Conservation (phyloP, 1,140 invertebrate species). For the Drosophila virilis region DNA sequence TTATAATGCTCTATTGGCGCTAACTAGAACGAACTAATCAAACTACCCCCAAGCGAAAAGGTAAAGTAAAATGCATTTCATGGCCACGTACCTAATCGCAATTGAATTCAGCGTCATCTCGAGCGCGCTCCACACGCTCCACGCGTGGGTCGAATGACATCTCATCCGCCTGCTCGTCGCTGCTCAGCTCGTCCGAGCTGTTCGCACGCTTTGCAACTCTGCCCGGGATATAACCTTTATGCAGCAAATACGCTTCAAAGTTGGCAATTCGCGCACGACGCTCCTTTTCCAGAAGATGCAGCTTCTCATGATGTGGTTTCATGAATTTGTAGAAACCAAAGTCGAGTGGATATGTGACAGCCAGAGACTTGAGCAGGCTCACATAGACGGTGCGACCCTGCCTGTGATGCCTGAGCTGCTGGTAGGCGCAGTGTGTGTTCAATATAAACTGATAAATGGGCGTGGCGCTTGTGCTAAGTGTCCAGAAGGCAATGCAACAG, state of each 20-base stretch:
- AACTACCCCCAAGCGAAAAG: background rate
- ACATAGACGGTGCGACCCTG: slow-evolving; percentile 52
- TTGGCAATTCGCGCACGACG: background rate
- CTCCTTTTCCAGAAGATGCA: slow-evolving; percentile 11
- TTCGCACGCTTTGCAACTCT: background rate
- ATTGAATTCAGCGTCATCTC: background rate
- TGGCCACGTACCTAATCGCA: slow-evolving; percentile 1
- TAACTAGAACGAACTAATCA: too few species aligned
- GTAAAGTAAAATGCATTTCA: background rate
- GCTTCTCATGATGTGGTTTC: slow-evolving; percentile 45
- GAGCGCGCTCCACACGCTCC: slow-evolving; percentile 20
- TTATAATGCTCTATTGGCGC: too few species aligned
- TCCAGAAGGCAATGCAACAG: slow-evolving; percentile 20
- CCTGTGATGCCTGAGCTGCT: slow-evolving; percentile 2
- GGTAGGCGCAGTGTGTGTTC: slow-evolving; percentile 7
- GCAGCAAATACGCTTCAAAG: slow-evolving; percentile 11
- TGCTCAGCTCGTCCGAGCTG: slow-evolving; percentile 4
- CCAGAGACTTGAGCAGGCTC: slow-evolving; percentile 31
- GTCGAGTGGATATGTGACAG: slow-evolving; percentile 27
- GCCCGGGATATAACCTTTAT: slow-evolving; percentile 12
- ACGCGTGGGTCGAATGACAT: background rate
- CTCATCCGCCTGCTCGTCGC: slow-evolving; percentile 15
- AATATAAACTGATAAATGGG: slow-evolving; percentile 32
- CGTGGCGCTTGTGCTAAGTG: background rate
- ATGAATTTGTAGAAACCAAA: slow-evolving; percentile 47